Conservation (phyloP, 1,140 invertebrate species). For the Penaeus indicus region DNA sequence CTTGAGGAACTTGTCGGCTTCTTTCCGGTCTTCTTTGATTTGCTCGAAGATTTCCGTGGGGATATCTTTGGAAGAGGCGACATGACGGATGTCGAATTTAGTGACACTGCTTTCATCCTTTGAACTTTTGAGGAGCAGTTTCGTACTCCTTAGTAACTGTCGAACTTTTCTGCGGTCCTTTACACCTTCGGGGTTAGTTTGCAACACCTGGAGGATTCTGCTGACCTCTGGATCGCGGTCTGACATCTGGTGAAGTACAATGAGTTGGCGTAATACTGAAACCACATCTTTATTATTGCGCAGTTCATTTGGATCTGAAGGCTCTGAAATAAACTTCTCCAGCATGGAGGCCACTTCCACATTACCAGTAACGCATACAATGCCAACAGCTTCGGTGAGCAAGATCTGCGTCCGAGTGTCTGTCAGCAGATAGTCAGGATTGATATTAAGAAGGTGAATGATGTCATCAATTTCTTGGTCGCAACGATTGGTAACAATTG, state of each 20-base stretch:
- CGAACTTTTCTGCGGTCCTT: constrained; percentile 64
- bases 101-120: constrained; percentile 36
- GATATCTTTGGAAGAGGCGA: constrained; percentile 65
- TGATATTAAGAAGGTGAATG: constrained; percentile 58
- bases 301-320: constrained; percentile 74
- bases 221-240: constrained; percentile 58
- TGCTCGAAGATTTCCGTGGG: constrained; percentile 65
- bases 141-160: constrained; percentile 57
- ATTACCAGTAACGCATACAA: constrained; percentile 80
- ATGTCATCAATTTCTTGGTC: constrained; percentile 66
- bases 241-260: constrained; percentile 80
- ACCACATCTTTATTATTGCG: constrained; percentile 76
- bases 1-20: constrained; percentile 64
- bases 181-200: constrained; percentile 72
- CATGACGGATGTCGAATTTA: constrained; percentile 62
- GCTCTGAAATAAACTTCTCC: constrained; percentile 75
- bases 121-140: constrained; percentile 46
- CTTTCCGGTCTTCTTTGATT: constrained; percentile 62
- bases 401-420: constrained; percentile 73
- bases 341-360: constrained; percentile 75
- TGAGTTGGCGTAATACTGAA: constrained; percentile 80
- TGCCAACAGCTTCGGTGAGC: constrained; percentile 78
- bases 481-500: constrained; percentile 61
- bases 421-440: constrained; percentile 60
- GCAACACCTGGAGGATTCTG: constrained; percentile 58